Base-by-base conservation (phyloP, 30 jellyfish, hydroid and myxozoan genomes). In the Morbakka virulenta region DNA sequence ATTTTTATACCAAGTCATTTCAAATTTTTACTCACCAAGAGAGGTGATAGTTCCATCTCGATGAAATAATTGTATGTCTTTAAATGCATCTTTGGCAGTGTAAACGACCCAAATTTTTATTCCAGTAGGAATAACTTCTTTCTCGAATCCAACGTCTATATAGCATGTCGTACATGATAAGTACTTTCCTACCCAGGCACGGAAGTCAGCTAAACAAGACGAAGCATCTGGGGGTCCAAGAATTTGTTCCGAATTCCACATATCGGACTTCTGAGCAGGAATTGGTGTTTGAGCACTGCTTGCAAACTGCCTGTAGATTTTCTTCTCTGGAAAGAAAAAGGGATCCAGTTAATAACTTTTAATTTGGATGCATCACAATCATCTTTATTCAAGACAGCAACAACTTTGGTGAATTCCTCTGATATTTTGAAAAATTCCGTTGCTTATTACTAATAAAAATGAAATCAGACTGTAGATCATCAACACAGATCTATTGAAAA, bases 221-320 rank as follows among this genome's bases (percentile, higher is more conserved):
- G 31, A 51, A 1, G 94, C 96, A 81, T 91, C 96, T 3, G 98
- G 98, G 0, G 96, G 95, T 3, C 98, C 98, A 6, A 66, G 30
- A 14, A 89, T 93, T 61, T 84, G 82, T 17, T 69, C 74, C 22
- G 96, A 74, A 22, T 53, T 47, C 64, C 51, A 78, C 6, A 6
- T 3, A 21, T 53, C 72, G n/a, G 75, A 27, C 2, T 65, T 66
- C 30, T 51, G n/a, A 0, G 72, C 50, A 47, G 6, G 20, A 6
- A 35, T 12, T 6, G 84, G 53, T 24, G 89, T 49, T 21, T 11
- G 22, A 6, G 95, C 95, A 2, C 79, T 65, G 3, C 52, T 57
- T n/a, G 89, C 95, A 48, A 63, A 84, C 64, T 83, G 95, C 1
- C 76, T 70, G 20, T 6, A 41, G 17, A 41, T 17, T 9, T 41